A percentile compares a stretch with the other conserved stretches of the same genome.
These are phyloP conservation scores for Chromis chromis DNA, from an alignment of 2,797 vertebrate species.

Conservation along the genomic window DNA sequence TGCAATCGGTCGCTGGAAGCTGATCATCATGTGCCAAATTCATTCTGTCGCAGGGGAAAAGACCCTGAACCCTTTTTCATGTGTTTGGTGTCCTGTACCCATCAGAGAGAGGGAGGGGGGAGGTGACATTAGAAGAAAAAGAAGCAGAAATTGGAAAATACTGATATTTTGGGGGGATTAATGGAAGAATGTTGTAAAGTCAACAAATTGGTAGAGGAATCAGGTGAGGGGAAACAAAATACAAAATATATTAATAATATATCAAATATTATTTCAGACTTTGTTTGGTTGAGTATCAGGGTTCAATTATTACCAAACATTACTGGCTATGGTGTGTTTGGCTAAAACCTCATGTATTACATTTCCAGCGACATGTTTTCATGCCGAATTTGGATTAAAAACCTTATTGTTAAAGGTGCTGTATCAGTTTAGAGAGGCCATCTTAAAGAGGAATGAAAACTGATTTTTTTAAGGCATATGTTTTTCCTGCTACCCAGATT, in stretches of 20 bases:
- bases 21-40: slow-evolving; percentile 79
- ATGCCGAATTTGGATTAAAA: slow-evolving; percentile 5
- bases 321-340: neutral
- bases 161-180: neutral
- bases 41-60: slow-evolving; percentile 72
- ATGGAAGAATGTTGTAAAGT: slow-evolving; percentile 2
- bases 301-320: slow-evolving; percentile 5
- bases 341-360: neutral
- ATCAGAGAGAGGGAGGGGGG: slow-evolving; percentile 76
- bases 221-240: too few species aligned
- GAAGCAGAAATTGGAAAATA: slow-evolving; percentile 15
- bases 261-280: neutral
- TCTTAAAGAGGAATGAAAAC: too few species aligned
- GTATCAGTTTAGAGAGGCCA: too few species aligned
- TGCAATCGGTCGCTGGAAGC: slow-evolving; percentile 1
- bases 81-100: slow-evolving; percentile 83
- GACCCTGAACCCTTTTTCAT: slow-evolving; percentile 70
- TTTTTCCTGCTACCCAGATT: slow-evolving; percentile 12
- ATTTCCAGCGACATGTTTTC: slow-evolving; percentile 13
- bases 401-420: neutral
- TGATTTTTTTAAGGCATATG: neutral
- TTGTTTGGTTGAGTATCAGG: slow-evolving; percentile 14
- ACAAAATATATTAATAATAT: too few species aligned
- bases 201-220: neutral
- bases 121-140: slow-evolving; percentile 6